Evolutionary conservation across 2,797 vertebrate species (phyloP).

Genomic region (Gambelia wislizenii): DNA sequence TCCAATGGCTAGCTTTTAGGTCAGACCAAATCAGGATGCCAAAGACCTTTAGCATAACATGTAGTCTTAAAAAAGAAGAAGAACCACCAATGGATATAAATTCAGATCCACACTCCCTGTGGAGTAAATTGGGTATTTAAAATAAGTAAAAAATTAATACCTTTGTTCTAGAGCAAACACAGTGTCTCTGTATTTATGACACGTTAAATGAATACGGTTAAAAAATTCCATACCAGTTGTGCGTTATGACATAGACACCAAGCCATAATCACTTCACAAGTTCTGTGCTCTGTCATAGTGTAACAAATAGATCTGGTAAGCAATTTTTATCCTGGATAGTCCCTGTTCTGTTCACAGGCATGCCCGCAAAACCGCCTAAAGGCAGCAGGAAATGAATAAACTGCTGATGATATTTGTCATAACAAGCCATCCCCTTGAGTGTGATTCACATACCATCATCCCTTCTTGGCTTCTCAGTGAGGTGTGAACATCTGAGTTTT

Average conservation of each 20-base stretch:
- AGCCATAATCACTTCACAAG: conserved; percentile 16
- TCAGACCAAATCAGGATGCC: neutral
- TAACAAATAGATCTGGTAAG: neutral
- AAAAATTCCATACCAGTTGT: neutral
- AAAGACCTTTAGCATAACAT: neutral
- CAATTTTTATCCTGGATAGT: neutral
- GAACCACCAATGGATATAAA: neutral
- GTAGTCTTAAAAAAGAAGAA: neutral
- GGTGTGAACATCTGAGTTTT: conserved; percentile 50
- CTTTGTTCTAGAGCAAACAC: neutral
- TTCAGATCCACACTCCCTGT: neutral
- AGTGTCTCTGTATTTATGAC: neutral
- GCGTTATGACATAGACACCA: neutral
- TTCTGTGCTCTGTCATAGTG: neutral
- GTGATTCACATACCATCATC: conserved; percentile 27
- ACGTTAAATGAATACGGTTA: neutral
- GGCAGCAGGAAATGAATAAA: conserved; percentile 41
- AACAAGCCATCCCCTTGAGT: neutral
- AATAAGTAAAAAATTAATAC: too few relatives aligned
- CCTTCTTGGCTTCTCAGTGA: conserved; percentile 43
- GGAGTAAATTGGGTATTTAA: too few relatives aligned
- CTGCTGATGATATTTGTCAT: conserved; percentile 37
- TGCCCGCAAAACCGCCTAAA: conserved; percentile 24
- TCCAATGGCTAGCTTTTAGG: neutral
- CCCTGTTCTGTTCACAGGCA: conserved; percentile 42